Evolutionary conservation across 2,797 vertebrate species (phyloP), one percentile per base, ranked within the genome.

Genomic region (Pelochelys cantorii): DNA sequence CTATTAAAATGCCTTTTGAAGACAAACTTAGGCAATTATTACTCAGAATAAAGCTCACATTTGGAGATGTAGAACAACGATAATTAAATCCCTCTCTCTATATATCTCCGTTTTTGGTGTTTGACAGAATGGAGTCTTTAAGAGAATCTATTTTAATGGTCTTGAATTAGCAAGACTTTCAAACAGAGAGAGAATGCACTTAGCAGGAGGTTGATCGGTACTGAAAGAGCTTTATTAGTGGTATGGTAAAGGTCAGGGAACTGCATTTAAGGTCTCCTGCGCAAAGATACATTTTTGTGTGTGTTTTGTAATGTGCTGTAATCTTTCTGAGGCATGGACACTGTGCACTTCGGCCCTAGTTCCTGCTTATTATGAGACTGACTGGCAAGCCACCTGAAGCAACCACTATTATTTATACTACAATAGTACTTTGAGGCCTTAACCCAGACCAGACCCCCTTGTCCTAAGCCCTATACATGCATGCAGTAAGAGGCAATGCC

Each of bases 1-100:
- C 97, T 97, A 98, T 97, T 98, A 97, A 98, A 97, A 98, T 95
- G 97, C 97, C 97, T 98, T 98, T 98, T 98, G 97, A 98, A 98
- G 98, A 98, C 97, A 98, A 98, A 98, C 96, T 98, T 97, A 96
- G 95, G 89, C 97, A 97, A 98, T 98, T 98, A 98, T 98, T 98
- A 98, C 97, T 94, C 87, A 96, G 94, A 96, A 97, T 98, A 96
- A 62, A 48, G 42, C 93, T 95, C 97, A 96, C 96, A 97, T 97
- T 96, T 98, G 11, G 13, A 97, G 97, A 98, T 96, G 97, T 86
- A 98, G 97, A 98, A 95, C 97, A 97, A 93, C 95, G 97, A 98
- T 98, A 98, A 98, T 98, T 98, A 98, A 98, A 98, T 98, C 95
- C 90, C 89, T 96, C 95, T 97, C 88, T 96, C 93, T 95, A 96